phyloP scores from a whole-genome alignment of 2,797 vertebrate species.

The Tragopan temminckii region DNA sequence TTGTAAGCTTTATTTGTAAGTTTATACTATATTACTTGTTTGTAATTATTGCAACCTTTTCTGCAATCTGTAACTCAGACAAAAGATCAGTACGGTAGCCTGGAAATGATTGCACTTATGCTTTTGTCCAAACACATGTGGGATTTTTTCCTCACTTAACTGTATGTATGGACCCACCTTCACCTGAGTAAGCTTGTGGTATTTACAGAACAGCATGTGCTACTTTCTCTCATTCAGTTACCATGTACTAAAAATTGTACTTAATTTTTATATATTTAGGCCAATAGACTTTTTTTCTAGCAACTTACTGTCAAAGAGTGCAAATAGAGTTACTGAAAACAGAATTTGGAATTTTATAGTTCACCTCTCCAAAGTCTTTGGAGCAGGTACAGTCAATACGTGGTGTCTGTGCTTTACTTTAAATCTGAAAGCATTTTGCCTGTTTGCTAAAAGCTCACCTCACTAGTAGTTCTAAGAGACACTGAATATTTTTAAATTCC shows the following conservation, averaged over 20 bases:
- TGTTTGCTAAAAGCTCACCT: not conserved
- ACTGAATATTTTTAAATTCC: not conserved
- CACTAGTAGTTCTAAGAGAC: not conserved
- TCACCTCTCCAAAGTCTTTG: not conserved
- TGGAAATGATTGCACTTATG: not conserved
- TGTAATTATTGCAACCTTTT: fast-evolving
- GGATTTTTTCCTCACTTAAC: fast-evolving
- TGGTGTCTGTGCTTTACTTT: not conserved
- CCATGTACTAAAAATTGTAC: not conserved
- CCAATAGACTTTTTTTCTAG: not conserved
- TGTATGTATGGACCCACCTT: not conserved
- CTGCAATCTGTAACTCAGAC: not conserved
- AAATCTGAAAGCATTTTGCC: not conserved
- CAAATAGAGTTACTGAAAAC: not conserved
- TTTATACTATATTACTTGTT: not conserved
- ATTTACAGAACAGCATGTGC: not conserved
- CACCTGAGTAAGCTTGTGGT: not conserved
- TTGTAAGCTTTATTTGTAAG: not conserved
- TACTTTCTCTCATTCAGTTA: not conserved
- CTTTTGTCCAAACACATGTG: fast-evolving
- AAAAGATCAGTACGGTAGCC: not conserved
- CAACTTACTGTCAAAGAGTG: not conserved
- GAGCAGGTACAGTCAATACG: not conserved
- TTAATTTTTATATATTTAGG: not conserved
- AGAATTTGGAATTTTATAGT: not conserved